A percentile compares a stretch with the other conserved stretches of the same genome.
phyloP scores from a whole-genome alignment of 1,140 invertebrate species.

The Latrodectus geometricus region DNA sequence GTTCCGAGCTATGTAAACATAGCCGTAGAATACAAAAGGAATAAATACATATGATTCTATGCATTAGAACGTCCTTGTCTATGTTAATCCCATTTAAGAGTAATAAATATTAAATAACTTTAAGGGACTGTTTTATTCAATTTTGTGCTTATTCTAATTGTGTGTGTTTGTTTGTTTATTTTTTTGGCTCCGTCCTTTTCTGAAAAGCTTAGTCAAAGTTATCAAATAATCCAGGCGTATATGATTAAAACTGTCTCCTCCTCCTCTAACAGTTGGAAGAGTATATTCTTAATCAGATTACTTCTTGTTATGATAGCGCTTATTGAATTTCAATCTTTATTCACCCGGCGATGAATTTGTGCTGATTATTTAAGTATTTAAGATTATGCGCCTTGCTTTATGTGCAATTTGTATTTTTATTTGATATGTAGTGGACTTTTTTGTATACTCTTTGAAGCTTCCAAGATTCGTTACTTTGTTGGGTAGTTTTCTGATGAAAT shows the following conservation, averaged over 20 bases:
- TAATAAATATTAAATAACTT: slow-evolving; percentile 41
- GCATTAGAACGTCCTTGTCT: neutral
- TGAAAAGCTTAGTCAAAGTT: neutral
- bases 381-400: neutral
- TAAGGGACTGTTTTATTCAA: slow-evolving; percentile 34
- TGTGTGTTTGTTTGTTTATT: slow-evolving; percentile 6
- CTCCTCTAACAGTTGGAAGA: neutral
- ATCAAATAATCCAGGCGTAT: neutral
- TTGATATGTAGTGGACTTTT: too few species aligned
- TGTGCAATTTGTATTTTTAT: neutral
- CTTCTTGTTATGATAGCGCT: neutral
- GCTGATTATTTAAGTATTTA: neutral
- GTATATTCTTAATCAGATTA: neutral
- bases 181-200: neutral
- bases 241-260: neutral
- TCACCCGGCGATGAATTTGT: neutral
- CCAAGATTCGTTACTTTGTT: too few species aligned
- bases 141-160: slow-evolving; percentile 1
- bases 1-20: neutral
- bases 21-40: neutral
- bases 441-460: too few species aligned
- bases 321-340: neutral
- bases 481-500: too few species aligned
- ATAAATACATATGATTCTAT: neutral
- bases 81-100: slow-evolving; percentile 34